Evolutionary conservation across 1,140 invertebrate genomes (phyloP).

Genomic region (Drosophila pseudoobscura): DNA sequence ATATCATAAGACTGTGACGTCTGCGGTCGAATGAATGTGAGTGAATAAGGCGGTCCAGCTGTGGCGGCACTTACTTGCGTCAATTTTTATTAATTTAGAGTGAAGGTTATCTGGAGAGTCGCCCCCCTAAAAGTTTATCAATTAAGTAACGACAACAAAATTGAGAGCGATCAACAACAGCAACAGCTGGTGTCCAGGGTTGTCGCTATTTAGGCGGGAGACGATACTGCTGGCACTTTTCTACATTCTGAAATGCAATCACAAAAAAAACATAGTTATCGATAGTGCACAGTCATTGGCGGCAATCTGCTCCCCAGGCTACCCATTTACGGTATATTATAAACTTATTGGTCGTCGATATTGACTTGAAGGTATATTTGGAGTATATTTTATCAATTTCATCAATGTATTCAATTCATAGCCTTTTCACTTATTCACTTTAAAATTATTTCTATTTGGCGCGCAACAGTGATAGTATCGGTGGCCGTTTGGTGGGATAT

Average conservation of each 20-base stretch:
- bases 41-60: constrained; percentile 9
- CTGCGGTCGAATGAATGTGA: constrained; percentile 62
- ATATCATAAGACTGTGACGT: neutral
- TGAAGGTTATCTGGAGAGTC: constrained; percentile 63
- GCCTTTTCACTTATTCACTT: no score
- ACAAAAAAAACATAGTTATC: neutral
- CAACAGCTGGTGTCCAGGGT: constrained; percentile 15
- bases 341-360: no score
- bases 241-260: neutral
- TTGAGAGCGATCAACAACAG: constrained; percentile 22
- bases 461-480: no score
- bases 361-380: no score
- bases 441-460: no score
- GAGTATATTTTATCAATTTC: no score
- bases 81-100: constrained; percentile 51
- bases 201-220: neutral
- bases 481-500: no score
- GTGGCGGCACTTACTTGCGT: constrained; percentile 55
- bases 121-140: constrained; percentile 62
- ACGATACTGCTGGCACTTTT: neutral
- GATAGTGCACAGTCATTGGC: constrained; percentile 12
- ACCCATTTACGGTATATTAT: no score
- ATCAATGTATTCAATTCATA: no score
- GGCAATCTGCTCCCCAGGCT: no score
- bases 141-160: constrained; percentile 66